Percentiles rank a stretch among this genome's conserved stretches.
Evolutionary conservation across 1,140 invertebrate genomes (phyloP).

Genomic region (Tetramorium simillimum): DNA sequence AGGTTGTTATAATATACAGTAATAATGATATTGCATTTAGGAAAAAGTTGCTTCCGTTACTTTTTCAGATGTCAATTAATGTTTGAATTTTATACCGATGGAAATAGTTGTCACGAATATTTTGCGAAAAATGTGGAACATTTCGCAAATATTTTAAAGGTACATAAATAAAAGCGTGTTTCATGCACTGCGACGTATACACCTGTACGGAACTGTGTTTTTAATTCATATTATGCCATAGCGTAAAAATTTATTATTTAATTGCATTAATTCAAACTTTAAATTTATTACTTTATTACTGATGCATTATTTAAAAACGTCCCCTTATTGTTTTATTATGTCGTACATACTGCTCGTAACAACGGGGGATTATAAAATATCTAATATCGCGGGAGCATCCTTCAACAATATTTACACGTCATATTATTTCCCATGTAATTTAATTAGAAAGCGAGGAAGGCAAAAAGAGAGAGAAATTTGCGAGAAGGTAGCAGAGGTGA

Average conservation of each 20-base stretch:
- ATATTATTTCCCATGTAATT: slow-evolving; percentile 20
- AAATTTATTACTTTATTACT: background rate
- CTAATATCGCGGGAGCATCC: background rate
- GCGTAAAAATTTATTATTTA: background rate
- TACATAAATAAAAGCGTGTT: background rate
- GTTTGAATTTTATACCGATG: background rate
- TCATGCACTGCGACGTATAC: background rate
- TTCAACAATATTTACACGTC: slow-evolving; percentile 1
- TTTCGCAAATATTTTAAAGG: slow-evolving; percentile 13
- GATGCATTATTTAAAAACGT: background rate
- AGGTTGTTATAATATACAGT: background rate
- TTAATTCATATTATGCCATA: background rate
- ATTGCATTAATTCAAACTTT: background rate
- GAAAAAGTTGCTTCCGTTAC: background rate
- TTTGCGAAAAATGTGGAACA: background rate
- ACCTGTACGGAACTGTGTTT: background rate
- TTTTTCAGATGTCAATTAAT: background rate
- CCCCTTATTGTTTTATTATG: background rate
- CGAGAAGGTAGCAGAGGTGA: slow-evolving; percentile 7
- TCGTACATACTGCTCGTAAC: background rate
- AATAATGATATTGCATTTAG: background rate
- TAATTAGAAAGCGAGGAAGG: background rate
- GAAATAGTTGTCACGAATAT: slow-evolving; percentile 14
- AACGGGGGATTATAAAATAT: background rate
- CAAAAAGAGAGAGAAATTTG: slow-evolving; percentile 11